Conservation (phyloP, 2,113 vertebrate species). For the Hyperoodon ampullatus region DNA sequence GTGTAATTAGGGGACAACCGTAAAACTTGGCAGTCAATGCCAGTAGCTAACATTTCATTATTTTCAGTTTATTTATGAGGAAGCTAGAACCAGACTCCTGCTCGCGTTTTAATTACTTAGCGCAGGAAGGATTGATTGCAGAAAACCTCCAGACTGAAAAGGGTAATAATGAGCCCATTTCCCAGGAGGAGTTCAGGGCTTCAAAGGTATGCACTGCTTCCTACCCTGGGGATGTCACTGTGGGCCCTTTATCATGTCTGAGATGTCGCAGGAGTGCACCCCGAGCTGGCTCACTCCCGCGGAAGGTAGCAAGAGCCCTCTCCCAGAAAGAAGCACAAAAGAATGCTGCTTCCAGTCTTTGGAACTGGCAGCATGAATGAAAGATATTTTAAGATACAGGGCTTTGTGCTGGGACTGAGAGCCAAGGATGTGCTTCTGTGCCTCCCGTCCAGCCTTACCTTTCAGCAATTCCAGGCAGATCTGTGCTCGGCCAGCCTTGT, state of each 20-base stretch:
- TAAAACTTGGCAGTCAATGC: constrained; percentile 71
- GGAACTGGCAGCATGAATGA: not conserved
- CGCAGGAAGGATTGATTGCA: constrained; percentile 23
- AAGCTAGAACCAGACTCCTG: constrained; percentile 65
- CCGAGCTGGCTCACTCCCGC: not conserved
- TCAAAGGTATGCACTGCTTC: not conserved
- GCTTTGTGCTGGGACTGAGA: not conserved
- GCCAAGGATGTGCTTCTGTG: not conserved
- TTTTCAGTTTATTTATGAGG: constrained; percentile 63
- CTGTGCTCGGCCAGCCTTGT: constrained; percentile 64
- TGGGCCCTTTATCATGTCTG: not conserved
- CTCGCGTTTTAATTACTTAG: constrained; percentile 74
- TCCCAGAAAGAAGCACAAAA: not conserved
- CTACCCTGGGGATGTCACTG: not conserved
- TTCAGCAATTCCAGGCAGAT: constrained; percentile 68
- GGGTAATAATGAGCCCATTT: not conserved
- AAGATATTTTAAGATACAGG: not conserved
- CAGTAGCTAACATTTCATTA: constrained; percentile 71
- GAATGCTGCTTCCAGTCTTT: not conserved
- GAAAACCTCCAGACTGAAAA: constrained; percentile 29
- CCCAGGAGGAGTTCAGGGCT: not conserved
- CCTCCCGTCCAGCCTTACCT: constrained; percentile 68
- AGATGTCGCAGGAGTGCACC: not conserved
- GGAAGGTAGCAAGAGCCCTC: not conserved
- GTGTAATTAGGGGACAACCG: constrained; percentile 73